These are phyloP conservation scores for Dryomyza anilis DNA, from an alignment of 2,888 invertebrate species.

Conservation along the genomic window DNA sequence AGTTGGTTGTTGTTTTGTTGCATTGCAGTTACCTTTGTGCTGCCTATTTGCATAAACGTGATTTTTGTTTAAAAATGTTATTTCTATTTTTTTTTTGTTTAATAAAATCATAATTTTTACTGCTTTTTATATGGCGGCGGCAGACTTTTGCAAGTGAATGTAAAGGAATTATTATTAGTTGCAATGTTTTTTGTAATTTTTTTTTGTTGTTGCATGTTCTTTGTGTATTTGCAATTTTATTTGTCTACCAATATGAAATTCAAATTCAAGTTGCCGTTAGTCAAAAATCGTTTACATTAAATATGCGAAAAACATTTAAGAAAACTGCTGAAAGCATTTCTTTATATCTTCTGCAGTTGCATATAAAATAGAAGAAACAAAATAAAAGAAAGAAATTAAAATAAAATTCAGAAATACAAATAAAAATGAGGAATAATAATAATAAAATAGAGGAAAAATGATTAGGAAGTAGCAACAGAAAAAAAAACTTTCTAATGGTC, in stretches of 20 bases:
- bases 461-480: no score
- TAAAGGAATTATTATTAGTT: conserved; percentile 27
- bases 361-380: no score
- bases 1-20: conserved; percentile 5
- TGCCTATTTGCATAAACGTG: conserved; percentile 41
- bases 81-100: no score
- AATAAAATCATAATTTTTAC: conserved; percentile 1
- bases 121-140: neutral
- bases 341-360: neutral
- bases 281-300: neutral
- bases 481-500: no score
- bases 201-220: no score
- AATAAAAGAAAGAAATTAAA: no score
- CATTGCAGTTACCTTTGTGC: conserved; percentile 11
- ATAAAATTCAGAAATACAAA: no score
- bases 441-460: no score
- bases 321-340: neutral
- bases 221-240: conserved; percentile 7
- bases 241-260: conserved; percentile 18
- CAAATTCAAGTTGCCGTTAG: conserved; percentile 19
- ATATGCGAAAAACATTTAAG: neutral
- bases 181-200: neutral
- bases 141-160: conserved; percentile 30
- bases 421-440: no score
- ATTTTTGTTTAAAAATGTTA: conserved; percentile 25